Percentiles rank a stretch among this genome's conserved stretches.
Evolutionary conservation across 2,888 invertebrate genomes (phyloP).

Genomic region (Erebia epiphron): DNA sequence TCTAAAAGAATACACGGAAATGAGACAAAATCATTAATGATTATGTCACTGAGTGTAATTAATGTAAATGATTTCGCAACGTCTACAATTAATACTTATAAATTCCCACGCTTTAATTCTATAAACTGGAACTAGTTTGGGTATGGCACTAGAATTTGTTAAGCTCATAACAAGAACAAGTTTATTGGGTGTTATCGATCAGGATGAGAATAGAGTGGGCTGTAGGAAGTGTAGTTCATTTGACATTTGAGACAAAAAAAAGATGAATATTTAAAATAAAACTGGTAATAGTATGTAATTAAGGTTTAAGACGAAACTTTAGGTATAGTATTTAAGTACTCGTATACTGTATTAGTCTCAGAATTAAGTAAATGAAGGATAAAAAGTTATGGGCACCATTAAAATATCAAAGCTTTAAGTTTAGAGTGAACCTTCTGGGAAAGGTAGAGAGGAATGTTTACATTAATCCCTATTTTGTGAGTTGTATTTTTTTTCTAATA

Average conservation of each 20-base stretch:
- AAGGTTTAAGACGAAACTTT: too few species aligned
- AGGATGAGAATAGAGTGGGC: neutral
- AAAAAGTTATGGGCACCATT: too few species aligned
- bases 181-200: conserved; percentile 21
- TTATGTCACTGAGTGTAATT: conserved; percentile 17
- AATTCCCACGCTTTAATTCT: conserved; percentile 40
- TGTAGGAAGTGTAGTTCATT: neutral
- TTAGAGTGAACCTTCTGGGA: too few species aligned
- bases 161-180: conserved; percentile 4
- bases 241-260: neutral
- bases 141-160: conserved; percentile 19
- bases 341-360: too few species aligned
- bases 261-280: too few species aligned
- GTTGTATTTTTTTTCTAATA: too few species aligned
- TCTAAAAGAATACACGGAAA: neutral
- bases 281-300: too few species aligned
- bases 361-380: too few species aligned
- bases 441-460: too few species aligned
- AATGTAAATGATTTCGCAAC: conserved; percentile 30
- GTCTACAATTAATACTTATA: conserved; percentile 32
- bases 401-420: too few species aligned
- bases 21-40: neutral
- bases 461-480: too few species aligned
- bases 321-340: too few species aligned
- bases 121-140: conserved; percentile 32